Conservation (phyloP, 2,113 vertebrate species). For the Seriola dumerili region DNA sequence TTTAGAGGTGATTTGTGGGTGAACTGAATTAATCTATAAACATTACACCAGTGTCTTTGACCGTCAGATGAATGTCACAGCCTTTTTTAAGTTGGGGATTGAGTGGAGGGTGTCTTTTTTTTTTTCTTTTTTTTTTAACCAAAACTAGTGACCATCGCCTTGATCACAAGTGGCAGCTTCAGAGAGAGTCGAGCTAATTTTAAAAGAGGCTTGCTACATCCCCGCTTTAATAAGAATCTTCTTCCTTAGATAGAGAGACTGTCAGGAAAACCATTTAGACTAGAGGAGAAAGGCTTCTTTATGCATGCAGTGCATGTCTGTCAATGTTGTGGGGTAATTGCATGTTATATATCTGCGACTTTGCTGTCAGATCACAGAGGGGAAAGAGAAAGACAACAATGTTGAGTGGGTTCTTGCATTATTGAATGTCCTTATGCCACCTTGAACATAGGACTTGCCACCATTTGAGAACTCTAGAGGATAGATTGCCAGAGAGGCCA, state of each 20-base stretch:
- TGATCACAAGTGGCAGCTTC: slow-evolving; percentile 28
- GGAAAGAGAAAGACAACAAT: too few relatives aligned
- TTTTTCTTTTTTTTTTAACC: neutral
- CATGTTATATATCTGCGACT: slow-evolving; percentile 61
- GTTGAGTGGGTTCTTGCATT: neutral
- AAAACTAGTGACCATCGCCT: neutral
- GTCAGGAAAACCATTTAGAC: slow-evolving; percentile 34
- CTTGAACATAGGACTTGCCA: slow-evolving; percentile 42
- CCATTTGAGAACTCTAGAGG: slow-evolving; percentile 35
- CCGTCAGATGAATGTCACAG: neutral
- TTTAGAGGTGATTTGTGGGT: slow-evolving; percentile 32
- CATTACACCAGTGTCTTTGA: slow-evolving; percentile 50
- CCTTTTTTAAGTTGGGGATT: neutral
- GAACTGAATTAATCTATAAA: slow-evolving; percentile 37
- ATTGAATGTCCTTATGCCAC: slow-evolving; percentile 47
- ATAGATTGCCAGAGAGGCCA: slow-evolving; percentile 38
- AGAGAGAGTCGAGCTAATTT: slow-evolving; percentile 20
- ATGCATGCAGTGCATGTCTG: slow-evolving; percentile 49
- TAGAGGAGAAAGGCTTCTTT: slow-evolving; percentile 26
- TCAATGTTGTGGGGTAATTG: slow-evolving; percentile 60
- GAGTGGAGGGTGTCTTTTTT: neutral
- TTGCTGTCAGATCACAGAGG: slow-evolving; percentile 45
- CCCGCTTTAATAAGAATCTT: slow-evolving; percentile 35
- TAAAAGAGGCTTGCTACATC: slow-evolving; percentile 1
- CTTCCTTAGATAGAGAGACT: slow-evolving; percentile 25